Base-by-base conservation (phyloP, 1,140 invertebrate genomes). In the Cyclargus thomasi region DNA sequence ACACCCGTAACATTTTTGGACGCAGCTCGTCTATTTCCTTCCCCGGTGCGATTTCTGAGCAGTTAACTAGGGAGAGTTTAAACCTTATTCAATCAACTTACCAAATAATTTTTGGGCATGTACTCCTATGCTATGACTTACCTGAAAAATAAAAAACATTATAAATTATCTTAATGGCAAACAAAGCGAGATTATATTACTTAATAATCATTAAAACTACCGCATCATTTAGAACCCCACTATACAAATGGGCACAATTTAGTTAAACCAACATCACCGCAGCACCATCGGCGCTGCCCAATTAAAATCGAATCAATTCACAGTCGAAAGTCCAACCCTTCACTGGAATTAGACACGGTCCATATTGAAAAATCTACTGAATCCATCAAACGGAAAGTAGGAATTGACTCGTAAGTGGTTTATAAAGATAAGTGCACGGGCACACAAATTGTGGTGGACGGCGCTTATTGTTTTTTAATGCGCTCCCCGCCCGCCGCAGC, bases 391-490 rank as follows among this genome's bases (percentile, higher is more conserved):
- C 18, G 23, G n/a, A 62, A 21, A 59, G 22, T 65, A 62, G 62
- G 47, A 69, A 59, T 67, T 20, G 65, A 62, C 36, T 57, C 16
- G 23, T 64, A 59, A 67, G 14, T 36, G 47, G 62, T 53, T 66
- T 85, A 88, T 88, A 78, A 79, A 86, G 83, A 88, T 72, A 75
- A 81, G 76, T 77, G 75, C 67, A 66, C 70, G 63, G 68, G 74
- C 70, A 71, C 77, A 81, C 83, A 85, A 85, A 86, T 89, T 82
- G 83, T 75, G 76, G 71, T 74, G 73, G 85, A 89, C 84, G 84
- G 72, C 71, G 76, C 78, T 86, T 89, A 88, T 88, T 88, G 85
- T 87, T 87, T 89, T 88, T 83, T 89, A 88, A 89, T 86, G 71
- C 77, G 68, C 74, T 70, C 69, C 70, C 77, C 84, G 79, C 79